Percentiles rank a stretch among this genome's conserved stretches.
These are phyloP conservation scores for Ophiothrix spiculata DNA, from an alignment of 35 echinoderm and acorn worm species.

Conservation along the genomic window DNA sequence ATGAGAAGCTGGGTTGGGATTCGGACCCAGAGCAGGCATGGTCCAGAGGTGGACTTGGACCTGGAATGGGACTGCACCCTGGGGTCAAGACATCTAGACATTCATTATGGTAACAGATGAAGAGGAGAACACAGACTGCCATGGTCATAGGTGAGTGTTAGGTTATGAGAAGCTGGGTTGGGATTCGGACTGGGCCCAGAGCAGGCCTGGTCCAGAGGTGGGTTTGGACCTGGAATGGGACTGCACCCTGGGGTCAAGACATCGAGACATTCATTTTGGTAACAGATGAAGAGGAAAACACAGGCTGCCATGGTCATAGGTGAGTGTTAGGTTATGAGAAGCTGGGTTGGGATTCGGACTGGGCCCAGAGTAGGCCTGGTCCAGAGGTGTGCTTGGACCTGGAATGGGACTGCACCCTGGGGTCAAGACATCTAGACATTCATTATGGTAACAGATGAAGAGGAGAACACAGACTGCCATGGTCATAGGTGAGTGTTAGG, in stretches of 20 bases:
- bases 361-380: background rate
- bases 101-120: too few species aligned
- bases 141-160: too few species aligned
- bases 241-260: too few species aligned
- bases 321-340: too few species aligned
- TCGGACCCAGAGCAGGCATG: background rate
- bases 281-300: conserved; percentile 92
- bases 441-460: conserved; percentile 89
- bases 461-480: conserved; percentile 58
- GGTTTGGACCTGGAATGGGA: background rate
- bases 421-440: conserved; percentile 91
- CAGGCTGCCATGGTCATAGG: background rate
- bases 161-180: too few species aligned
- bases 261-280: conserved; percentile 91
- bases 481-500: conserved; percentile 1
- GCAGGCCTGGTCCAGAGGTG: background rate
- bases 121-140: too few species aligned
- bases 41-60: background rate
- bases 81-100: too few species aligned
- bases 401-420: too few species aligned
- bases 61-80: too few species aligned
- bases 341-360: too few species aligned
- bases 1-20: background rate
- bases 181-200: too few species aligned
- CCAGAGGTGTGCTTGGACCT: background rate